Percentiles rank a stretch among this genome's conserved stretches.
phyloP scores from a whole-genome alignment of 2,888 invertebrate genomes.

The Eristalinus sepulchralis region DNA sequence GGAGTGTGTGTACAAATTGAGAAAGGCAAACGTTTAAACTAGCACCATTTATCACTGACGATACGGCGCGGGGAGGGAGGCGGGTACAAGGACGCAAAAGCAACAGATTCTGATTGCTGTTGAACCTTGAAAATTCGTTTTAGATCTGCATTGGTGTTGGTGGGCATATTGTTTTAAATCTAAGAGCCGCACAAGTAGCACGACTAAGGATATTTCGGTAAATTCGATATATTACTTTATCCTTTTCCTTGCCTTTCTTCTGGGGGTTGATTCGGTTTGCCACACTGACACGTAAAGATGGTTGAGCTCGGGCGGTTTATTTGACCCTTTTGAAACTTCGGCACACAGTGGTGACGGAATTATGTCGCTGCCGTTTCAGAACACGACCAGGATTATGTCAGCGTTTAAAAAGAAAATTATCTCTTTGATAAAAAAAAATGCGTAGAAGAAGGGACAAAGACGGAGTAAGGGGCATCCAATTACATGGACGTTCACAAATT shows the following conservation, averaged over 20 bases:
- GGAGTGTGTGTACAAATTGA: constrained; percentile 49
- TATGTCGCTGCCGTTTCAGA: background rate
- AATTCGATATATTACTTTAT: constrained; percentile 33
- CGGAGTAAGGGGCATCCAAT: constrained; percentile 15
- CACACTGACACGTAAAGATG: constrained; percentile 38
- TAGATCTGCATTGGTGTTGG: background rate
- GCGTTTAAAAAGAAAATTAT: constrained; percentile 22
- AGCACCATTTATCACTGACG: constrained; percentile 60
- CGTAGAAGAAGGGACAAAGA: background rate
- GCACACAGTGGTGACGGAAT: background rate
- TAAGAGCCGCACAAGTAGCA: background rate
- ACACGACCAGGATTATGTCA: constrained; percentile 16
- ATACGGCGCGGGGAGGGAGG: background rate
- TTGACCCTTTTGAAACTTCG: constrained; percentile 32
- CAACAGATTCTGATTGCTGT: constrained; percentile 56
- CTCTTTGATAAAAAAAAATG: constrained; percentile 33
- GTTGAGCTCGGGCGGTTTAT: constrained; percentile 37
- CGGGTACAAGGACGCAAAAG: constrained; percentile 24
- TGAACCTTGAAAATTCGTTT: constrained; percentile 44
- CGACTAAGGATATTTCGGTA: background rate
- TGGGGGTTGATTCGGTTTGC: background rate
- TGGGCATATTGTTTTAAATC: constrained; percentile 11
- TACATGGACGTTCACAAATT: constrained; percentile 17
- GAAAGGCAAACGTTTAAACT: constrained; percentile 66
- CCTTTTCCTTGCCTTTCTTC: background rate